Evolutionary conservation across 64 coral and sea anemone species (phyloP).

Genomic region (Stylophora pistillata): DNA sequence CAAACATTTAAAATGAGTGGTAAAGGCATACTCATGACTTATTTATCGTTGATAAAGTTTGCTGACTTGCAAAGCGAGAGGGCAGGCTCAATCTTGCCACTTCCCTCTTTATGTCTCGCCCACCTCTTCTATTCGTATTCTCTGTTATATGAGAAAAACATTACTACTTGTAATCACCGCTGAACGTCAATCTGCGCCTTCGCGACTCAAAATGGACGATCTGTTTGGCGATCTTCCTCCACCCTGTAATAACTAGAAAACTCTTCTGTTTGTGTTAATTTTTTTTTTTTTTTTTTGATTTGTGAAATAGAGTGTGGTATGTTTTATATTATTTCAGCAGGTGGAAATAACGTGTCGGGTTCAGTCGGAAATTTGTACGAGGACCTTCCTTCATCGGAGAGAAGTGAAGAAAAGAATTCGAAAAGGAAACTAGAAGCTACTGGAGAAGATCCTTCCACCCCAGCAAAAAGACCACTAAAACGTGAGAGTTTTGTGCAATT

Average conservation of each 20-base stretch:
- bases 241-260: background rate
- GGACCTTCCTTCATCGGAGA: slow-evolving; percentile 1
- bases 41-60: background rate
- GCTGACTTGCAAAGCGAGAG: background rate
- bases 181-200: background rate
- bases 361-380: slow-evolving; percentile 19
- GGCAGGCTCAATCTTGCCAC: background rate
- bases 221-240: slow-evolving; percentile 38
- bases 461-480: background rate
- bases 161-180: background rate
- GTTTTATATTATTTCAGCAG: background rate
- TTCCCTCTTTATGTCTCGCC: background rate
- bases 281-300: background rate
- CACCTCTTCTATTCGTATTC: background rate
- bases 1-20: background rate
- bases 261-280: background rate
- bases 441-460: background rate
- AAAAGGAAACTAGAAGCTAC: slow-evolving; percentile 1
- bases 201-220: slow-evolving; percentile 38
- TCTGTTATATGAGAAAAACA: too few species aligned
- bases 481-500: background rate
- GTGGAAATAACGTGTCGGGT: background rate
- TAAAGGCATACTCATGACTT: background rate
- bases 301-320: background rate
- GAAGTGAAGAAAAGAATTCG: slow-evolving; percentile 6